Conservation (phyloP, 2,113 vertebrate genomes). For the Uropsilus gracilis region DNA sequence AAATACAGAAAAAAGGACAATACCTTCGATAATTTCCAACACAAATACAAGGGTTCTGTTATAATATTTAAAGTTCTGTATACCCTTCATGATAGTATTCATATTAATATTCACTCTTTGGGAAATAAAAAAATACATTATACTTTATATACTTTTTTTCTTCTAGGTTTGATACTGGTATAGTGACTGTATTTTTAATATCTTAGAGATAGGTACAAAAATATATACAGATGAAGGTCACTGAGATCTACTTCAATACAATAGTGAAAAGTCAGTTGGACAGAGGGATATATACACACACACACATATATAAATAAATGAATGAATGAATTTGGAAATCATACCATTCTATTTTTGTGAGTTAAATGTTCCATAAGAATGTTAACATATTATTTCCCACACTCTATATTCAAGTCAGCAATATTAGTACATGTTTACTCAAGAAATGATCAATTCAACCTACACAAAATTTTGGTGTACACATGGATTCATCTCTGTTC, state of each 20-base stretch:
- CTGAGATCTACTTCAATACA: background rate
- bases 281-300: no score
- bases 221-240: background rate
- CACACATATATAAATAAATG: slow-evolving; percentile 1
- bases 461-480: background rate
- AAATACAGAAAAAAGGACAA: background rate
- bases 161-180: background rate
- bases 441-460: background rate
- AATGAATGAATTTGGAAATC: background rate
- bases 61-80: slow-evolving; percentile 6
- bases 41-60: background rate
- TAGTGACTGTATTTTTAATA: background rate
- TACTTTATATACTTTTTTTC: background rate
- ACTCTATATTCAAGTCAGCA: background rate
- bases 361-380: background rate
- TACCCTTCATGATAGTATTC: background rate
- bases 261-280: background rate
- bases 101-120: background rate
- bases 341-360: background rate
- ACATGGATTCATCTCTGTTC: background rate
- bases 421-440: background rate
- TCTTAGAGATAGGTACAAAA: background rate
- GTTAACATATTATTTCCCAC: background rate
- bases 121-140: background rate
- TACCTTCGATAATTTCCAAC: background rate